A percentile compares a stretch with the other conserved stretches of the same genome.
These are phyloP conservation scores for Ceratosolen solmsi DNA, from an alignment of 1,140 invertebrate species.

Conservation along the genomic window DNA sequence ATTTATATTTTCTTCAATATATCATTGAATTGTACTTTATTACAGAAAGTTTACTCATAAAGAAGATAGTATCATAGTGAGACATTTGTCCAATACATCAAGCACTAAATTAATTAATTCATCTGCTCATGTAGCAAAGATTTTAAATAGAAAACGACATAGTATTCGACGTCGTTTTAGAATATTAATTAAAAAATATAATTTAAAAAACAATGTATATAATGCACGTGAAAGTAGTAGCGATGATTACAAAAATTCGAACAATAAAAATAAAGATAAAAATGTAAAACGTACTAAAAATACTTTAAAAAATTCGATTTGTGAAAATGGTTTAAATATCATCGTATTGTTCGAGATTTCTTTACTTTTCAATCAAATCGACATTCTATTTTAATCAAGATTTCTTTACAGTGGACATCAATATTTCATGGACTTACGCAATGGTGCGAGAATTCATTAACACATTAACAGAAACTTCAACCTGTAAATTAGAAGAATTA, in stretches of 20 bases:
- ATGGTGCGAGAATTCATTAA: slow-evolving; percentile 57
- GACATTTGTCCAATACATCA: slow-evolving; percentile 30
- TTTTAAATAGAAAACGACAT: slow-evolving; percentile 52
- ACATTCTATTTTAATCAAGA: not conserved
- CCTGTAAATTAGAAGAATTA: slow-evolving; percentile 59
- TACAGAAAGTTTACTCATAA: slow-evolving; percentile 47
- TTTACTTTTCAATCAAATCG: not conserved
- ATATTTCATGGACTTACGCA: slow-evolving; percentile 51
- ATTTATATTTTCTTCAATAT: not conserved
- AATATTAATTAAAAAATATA: slow-evolving; percentile 33
- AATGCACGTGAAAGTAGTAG: not conserved
- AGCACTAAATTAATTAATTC: not conserved
- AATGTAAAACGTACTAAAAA: not conserved
- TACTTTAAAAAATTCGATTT: no score
- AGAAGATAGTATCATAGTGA: slow-evolving; percentile 58
- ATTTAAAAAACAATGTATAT: not conserved
- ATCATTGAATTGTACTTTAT: not conserved
- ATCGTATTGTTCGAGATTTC: not conserved
- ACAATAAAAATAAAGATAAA: not conserved
- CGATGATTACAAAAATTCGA: not conserved
- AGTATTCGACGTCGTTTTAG: slow-evolving; percentile 56
- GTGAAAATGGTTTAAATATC: not conserved
- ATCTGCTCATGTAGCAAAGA: slow-evolving; percentile 52
- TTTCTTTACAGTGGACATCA: not conserved
- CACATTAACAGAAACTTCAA: slow-evolving; percentile 55